A percentile compares a stretch with the other conserved stretches of the same genome.
Evolutionary conservation across 2,113 vertebrate species (phyloP).

Genomic region (Anas platyrhynchos): DNA sequence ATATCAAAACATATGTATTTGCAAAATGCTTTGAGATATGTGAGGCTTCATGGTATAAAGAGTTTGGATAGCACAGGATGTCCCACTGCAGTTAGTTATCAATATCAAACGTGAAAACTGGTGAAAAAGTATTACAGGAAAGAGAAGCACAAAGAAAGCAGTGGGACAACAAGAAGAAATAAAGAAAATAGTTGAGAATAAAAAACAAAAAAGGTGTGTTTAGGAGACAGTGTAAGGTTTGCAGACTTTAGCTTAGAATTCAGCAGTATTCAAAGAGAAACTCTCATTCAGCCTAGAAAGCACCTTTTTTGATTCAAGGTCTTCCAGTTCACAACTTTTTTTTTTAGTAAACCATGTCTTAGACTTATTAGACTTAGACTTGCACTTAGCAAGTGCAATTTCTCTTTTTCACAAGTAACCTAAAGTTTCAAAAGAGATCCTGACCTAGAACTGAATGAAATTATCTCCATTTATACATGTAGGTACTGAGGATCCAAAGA

Average conservation of each 20-base stretch:
- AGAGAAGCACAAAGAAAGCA: not conserved
- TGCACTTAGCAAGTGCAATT: not conserved
- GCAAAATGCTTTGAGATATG: not conserved
- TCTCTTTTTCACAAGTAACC: not conserved
- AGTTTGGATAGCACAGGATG: not conserved
- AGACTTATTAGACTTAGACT: no score
- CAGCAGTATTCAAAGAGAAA: not conserved
- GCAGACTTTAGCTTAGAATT: not conserved
- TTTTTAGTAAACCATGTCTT: not conserved
- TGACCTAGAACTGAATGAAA: not conserved
- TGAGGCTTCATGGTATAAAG: not conserved
- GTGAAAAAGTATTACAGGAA: not conserved
- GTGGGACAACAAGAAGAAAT: not conserved
- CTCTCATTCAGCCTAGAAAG: not conserved
- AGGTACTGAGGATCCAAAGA: not conserved
- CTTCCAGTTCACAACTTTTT: not conserved
- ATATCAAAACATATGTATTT: not conserved
- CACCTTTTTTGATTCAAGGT: not conserved
- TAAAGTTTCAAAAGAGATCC: not conserved
- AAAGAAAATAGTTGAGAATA: not conserved
- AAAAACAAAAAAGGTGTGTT: not conserved
- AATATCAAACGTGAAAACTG: not conserved
- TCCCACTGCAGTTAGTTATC: not conserved
- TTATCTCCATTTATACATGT: not conserved
- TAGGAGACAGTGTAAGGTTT: not conserved